Conservation (phyloP, 1,140 invertebrate species). For the roundworm (Caenorhabditis elegans) region WBcel235 BX284602.5:4473501-4474000, state of each 20-base stretch:
- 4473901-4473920: no score
- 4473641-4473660: not conserved
- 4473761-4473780: not conserved
- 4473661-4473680: not conserved
- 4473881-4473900: not conserved
- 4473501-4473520: not conserved
- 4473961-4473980: no score
- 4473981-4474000: no score
- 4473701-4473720: not conserved
- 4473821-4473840: not conserved
- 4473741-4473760: no score
- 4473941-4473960: no score
- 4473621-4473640: no score
- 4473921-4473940: no score
- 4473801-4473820: no score
- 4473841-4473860: slow-evolving; percentile 13
- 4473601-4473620: not conserved
- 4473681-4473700: not conserved
- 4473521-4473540: not conserved
- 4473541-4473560: not conserved
- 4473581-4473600: not conserved
- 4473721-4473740: no score
- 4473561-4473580: not conserved
- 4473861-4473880: not conserved
- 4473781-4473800: not conserved